Conservation (phyloP, 2,888 invertebrate species). For the Cosmia trapezina region DNA sequence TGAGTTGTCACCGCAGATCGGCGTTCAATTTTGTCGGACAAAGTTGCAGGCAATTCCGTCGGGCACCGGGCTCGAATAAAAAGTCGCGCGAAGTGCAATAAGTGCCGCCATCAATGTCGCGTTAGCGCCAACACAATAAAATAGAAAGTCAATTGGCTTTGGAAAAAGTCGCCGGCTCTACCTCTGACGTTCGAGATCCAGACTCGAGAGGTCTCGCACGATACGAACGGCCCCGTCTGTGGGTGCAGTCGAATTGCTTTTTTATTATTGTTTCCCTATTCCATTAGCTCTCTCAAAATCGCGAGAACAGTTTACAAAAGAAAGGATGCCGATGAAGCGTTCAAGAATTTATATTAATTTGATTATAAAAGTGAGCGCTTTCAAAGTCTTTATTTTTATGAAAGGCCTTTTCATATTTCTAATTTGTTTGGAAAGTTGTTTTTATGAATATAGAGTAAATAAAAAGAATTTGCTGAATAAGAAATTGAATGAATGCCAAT, state of each 20-base stretch:
- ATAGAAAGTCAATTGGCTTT: conserved; percentile 85
- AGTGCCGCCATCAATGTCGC: conserved; percentile 88
- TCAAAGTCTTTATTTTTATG: conserved; percentile 45
- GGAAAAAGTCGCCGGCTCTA: conserved; percentile 72
- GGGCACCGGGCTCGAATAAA: conserved; percentile 76
- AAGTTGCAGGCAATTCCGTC: conserved; percentile 75
- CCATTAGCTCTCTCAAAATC: conserved; percentile 49
- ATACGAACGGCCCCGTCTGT: conserved; percentile 50
- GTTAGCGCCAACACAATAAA: conserved; percentile 88
- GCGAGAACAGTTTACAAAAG: conserved; percentile 26
- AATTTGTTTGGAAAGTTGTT: conserved; percentile 53
- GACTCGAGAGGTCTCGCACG: conserved; percentile 63
- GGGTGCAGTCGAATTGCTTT: conserved; percentile 57
- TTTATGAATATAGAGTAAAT: conserved; percentile 63
- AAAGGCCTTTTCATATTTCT: conserved; percentile 43
- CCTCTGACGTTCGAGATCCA: conserved; percentile 61
- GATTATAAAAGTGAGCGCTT: conserved; percentile 38
- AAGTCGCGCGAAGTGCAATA: conserved; percentile 85
- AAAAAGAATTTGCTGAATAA: conserved; percentile 21
- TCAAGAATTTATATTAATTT: conserved; percentile 44
- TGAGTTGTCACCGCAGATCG: conserved; percentile 68
- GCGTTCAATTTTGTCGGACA: conserved; percentile 76
- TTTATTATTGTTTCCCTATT: conserved; percentile 62
- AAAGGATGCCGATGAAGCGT: conserved; percentile 35
- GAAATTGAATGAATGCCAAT: conserved; percentile 14